Percentiles rank a stretch among this genome's conserved stretches.
Evolutionary conservation across 2,797 vertebrate species (phyloP).

Genomic region (Knipowitschia caucasica): DNA sequence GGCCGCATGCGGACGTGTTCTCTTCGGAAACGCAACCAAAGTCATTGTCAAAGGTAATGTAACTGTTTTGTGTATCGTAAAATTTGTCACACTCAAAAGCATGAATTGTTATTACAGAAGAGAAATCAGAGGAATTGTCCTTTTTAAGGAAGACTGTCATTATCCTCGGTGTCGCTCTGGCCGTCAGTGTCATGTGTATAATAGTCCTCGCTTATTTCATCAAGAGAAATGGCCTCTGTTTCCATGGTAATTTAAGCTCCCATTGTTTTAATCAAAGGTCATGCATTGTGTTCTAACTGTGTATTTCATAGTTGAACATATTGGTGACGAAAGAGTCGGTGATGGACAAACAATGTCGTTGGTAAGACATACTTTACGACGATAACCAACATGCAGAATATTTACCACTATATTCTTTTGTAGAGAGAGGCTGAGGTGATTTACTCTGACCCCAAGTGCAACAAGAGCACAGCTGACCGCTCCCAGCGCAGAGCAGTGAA

Average conservation of each 20-base stretch:
- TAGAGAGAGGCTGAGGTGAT: slow-evolving; percentile 21
- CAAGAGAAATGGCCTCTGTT: no score
- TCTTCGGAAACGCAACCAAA: slow-evolving; percentile 8
- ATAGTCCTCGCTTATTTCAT: slow-evolving; percentile 6
- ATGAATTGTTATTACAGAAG: background rate
- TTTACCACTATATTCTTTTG: background rate
- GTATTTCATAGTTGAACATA: no score
- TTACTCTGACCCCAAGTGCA: slow-evolving; percentile 23
- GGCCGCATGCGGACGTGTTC: slow-evolving; percentile 19
- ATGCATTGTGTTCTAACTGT: no score
- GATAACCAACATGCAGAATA: no score
- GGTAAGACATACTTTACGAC: no score
- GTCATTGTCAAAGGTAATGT: slow-evolving; percentile 15
- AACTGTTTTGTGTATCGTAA: accelerated
- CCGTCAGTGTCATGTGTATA: slow-evolving; percentile 16
- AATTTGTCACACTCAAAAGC: background rate
- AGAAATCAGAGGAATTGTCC: no score
- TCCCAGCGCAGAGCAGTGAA: background rate
- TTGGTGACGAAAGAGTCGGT: background rate
- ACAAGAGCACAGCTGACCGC: background rate
- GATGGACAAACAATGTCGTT: background rate
- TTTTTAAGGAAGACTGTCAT: background rate
- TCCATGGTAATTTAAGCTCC: no score
- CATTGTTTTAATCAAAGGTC: background rate
- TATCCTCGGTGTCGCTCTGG: background rate